phyloP scores from a whole-genome alignment of 2,113 vertebrate species.

The Chascanopsetta lugubris region DNA sequence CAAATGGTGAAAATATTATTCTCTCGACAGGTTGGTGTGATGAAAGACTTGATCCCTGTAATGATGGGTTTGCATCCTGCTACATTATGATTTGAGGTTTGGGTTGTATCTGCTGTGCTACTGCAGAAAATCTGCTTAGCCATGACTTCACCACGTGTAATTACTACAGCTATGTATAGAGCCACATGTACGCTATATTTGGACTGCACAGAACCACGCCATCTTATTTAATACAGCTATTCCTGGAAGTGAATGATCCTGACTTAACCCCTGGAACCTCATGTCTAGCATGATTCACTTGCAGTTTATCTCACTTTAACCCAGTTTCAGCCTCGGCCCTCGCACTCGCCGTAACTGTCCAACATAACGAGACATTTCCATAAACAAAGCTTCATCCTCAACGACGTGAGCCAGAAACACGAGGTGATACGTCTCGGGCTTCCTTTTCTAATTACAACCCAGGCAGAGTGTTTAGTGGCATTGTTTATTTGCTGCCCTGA shows the following conservation, averaged over 20 bases:
- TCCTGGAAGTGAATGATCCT: constrained; percentile 22
- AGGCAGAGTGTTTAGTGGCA: constrained; percentile 38
- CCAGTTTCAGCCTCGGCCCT: constrained; percentile 35
- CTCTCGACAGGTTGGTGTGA: constrained; percentile 21
- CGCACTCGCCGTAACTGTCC: constrained; percentile 12
- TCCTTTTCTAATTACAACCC: constrained; percentile 65
- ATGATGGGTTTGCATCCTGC: constrained; percentile 54
- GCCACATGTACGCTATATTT: constrained; percentile 58
- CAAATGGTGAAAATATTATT: constrained; percentile 67
- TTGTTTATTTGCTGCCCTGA: constrained; percentile 52
- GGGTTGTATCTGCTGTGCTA: constrained; percentile 38
- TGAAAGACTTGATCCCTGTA: constrained; percentile 49
- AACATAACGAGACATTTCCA: constrained; percentile 15
- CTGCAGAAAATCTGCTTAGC: constrained; percentile 46
- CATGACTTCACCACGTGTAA: constrained; percentile 38
- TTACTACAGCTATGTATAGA: constrained; percentile 65
- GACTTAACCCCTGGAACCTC: constrained; percentile 19
- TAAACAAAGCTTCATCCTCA: constrained; percentile 44
- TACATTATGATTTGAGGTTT: constrained; percentile 56
- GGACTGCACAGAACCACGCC: constrained; percentile 18
- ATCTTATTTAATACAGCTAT: constrained; percentile 32
- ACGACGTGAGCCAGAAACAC: constrained; percentile 40
- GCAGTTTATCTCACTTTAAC: neutral
- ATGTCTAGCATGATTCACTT: constrained; percentile 35
- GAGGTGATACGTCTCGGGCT: constrained; percentile 40